Base-by-base conservation (phyloP, 2,113 vertebrate genomes). In the Carassius gibelio region DNA sequence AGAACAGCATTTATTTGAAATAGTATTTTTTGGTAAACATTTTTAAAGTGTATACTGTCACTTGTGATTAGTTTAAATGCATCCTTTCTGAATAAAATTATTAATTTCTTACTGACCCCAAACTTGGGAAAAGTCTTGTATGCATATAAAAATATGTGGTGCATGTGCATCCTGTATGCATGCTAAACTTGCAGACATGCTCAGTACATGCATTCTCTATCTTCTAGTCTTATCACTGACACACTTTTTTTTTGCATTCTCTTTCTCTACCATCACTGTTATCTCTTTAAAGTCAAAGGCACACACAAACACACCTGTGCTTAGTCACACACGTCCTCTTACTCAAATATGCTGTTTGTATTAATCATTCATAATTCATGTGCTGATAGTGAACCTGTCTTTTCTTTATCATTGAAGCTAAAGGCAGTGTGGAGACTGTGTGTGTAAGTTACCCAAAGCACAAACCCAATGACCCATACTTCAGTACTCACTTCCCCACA, bases 211-310 rank as follows among this genome's bases (percentile, higher is more conserved):
- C 91, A 92, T 92, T 92, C 90, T 87, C 88, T 87, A 88, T 87
- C 88, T 91, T 83, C 88, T 90, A 76, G 89, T 92, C 89, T 85
- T 92, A 92, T 93, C 92, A 92, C 81, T 82, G 89, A 88, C 36
- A 26, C 71, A 55, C 34, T 17, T n/a, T n/a, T n/a, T 38, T 45
- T 82, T 84, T 81, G 76, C 91, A 90, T 92, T 93, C 88, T 87
- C 82, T 74, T 86, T 87, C 79, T 50, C 64, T 69, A 17, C 81
- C 75, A 83, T 92, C 75, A 26, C 74, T 84, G 81, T 83, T 89
- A 90, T 91, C 88, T 85, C 80, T 86, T 38, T 4, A 50, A 19
- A 26, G 26, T 50, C 42, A 84, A 42, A 66, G 23, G 21, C 15
- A 75, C 71, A 59, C 81, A 48, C 38, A 48, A 9, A 48, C 45